Conservation (phyloP, 2,797 vertebrate species). For the Champsocephalus gunnari region DNA sequence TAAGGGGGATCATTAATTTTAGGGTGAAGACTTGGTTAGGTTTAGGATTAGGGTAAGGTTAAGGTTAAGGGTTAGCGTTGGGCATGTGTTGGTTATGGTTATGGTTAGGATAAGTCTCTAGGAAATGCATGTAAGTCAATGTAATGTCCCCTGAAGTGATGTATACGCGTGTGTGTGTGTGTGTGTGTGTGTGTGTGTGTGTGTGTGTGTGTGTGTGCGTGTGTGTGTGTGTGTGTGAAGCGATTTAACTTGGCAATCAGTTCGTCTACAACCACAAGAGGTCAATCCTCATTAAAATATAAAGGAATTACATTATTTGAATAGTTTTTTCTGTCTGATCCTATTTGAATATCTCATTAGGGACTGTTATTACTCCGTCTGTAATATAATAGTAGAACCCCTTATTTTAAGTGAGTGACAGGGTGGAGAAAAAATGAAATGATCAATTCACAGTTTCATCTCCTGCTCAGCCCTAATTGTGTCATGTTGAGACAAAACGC, state of each 20-base stretch:
- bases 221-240: conserved; percentile 27
- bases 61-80: too few species aligned
- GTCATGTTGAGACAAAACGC: conserved; percentile 61
- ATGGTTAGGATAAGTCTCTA: too few species aligned
- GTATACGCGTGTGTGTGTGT: conserved; percentile 8
- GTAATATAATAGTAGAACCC: not conserved
- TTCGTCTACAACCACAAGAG: conserved; percentile 46
- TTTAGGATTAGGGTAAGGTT: too few species aligned
- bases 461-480: conserved; percentile 56
- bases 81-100: too few species aligned
- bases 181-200: conserved; percentile 18
- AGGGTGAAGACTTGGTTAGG: too few species aligned
- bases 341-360: conserved; percentile 12
- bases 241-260: conserved; percentile 37
- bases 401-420: conserved; percentile 30
- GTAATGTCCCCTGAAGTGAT: too few species aligned
- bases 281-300: conserved; percentile 45
- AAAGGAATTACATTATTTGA: conserved; percentile 16
- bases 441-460: conserved; percentile 59
- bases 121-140: too few species aligned
- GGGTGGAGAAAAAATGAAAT: conserved; percentile 13
- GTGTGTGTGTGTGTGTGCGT: conserved; percentile 22
- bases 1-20: too few species aligned
- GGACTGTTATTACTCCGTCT: conserved; percentile 10
- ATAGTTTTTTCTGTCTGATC: not conserved